Evolutionary conservation across 2,113 vertebrate genomes (phyloP).

Genomic region (Sturnus vulgaris): DNA sequence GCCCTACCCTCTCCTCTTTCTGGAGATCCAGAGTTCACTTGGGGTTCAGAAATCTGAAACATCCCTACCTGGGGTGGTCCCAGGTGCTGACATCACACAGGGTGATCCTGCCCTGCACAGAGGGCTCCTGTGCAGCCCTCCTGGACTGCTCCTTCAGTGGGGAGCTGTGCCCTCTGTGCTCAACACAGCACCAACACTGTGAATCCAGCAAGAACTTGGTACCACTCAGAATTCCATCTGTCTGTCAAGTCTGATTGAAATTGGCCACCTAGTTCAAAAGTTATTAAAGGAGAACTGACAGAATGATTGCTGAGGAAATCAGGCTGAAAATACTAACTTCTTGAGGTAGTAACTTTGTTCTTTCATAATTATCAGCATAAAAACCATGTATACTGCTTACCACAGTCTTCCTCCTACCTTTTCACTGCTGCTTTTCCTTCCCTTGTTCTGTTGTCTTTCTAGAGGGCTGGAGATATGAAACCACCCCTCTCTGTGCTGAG

Average conservation of each 20-base stretch:
- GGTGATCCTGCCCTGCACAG: not conserved
- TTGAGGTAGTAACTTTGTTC: not conserved
- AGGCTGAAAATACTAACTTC: conserved; percentile 20
- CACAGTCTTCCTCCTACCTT: not conserved
- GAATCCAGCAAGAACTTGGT: not conserved
- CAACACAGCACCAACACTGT: accelerated
- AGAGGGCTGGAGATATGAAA: not conserved
- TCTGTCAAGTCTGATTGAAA: not conserved
- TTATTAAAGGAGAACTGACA: not conserved
- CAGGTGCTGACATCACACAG: not conserved
- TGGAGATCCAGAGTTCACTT: not conserved
- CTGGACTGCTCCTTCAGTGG: not conserved
- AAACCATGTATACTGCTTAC: not conserved
- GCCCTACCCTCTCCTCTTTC: not conserved
- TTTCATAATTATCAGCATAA: not conserved
- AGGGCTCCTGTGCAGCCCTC: not conserved
- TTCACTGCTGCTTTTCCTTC: not conserved
- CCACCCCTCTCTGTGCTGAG: not conserved
- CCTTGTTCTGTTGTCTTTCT: not conserved
- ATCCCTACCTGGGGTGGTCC: not conserved
- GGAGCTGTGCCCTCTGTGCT: not conserved
- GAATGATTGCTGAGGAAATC: conserved; percentile 13
- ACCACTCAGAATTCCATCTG: not conserved
- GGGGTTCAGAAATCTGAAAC: not conserved
- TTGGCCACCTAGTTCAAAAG: not conserved